Conservation (phyloP, 2,888 invertebrate species). For the Caenorhabditis sulstoni region DNA sequence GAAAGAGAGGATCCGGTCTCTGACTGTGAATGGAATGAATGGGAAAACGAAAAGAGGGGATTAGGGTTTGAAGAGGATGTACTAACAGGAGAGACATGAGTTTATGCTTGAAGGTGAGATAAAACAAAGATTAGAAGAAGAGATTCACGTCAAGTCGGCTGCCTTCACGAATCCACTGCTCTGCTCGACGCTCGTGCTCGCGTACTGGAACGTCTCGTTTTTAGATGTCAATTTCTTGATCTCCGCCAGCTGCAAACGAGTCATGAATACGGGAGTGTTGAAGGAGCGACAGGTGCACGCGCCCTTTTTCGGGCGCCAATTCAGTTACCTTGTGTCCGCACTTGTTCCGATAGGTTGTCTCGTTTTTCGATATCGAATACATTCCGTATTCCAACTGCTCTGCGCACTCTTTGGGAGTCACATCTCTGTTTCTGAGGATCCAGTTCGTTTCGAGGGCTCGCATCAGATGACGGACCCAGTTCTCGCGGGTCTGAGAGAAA, state of each 20-base stretch:
- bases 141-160: slow-evolving; percentile 14
- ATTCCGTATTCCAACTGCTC: slow-evolving; percentile 62
- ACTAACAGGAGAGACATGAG: background rate
- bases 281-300: background rate
- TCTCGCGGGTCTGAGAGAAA: slow-evolving; percentile 58
- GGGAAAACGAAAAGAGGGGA: slow-evolving; percentile 1
- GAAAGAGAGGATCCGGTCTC: slow-evolving; percentile 36
- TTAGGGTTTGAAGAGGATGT: slow-evolving; percentile 4
- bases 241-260: slow-evolving; percentile 55
- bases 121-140: background rate
- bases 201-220: slow-evolving; percentile 31
- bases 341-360: slow-evolving; percentile 66
- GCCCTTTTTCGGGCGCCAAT: background rate
- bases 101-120: background rate
- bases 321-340: slow-evolving; percentile 59
- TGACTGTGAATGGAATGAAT: slow-evolving; percentile 25
- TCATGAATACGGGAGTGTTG: slow-evolving; percentile 7
- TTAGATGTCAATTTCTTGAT: slow-evolving; percentile 60
- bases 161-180: slow-evolving; percentile 53
- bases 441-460: slow-evolving; percentile 60
- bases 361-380: slow-evolving; percentile 59
- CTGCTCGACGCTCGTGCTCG: slow-evolving; percentile 28
- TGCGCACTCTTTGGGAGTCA: slow-evolving; percentile 42
- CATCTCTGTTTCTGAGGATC: slow-evolving; percentile 30
- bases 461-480: slow-evolving; percentile 51